phyloP scores from a whole-genome alignment of 2,888 invertebrate species.

The Sympetrum striolatum region DNA sequence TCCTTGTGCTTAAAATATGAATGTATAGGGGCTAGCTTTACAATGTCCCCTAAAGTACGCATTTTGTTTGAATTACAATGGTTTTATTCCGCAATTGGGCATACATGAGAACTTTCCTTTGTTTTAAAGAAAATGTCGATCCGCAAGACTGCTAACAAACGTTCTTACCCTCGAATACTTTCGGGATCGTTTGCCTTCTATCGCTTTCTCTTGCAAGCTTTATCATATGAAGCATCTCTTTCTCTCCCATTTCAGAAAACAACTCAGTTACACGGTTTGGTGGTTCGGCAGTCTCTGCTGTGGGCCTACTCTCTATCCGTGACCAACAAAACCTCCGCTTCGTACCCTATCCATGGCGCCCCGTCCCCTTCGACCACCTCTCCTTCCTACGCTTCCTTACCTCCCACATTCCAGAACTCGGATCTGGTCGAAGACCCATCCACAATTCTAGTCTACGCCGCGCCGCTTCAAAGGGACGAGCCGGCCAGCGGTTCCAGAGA shows the following conservation, averaged over 20 bases:
- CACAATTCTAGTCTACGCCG: slow-evolving; percentile 12
- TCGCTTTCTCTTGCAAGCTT: too few relatives aligned
- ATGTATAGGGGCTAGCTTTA: too few relatives aligned
- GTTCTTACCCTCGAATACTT: too few relatives aligned
- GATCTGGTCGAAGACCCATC: slow-evolving; percentile 1
- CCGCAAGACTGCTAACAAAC: too few relatives aligned
- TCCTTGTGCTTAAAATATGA: too few relatives aligned
- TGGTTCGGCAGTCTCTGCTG: slow-evolving; percentile 18
- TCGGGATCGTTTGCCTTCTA: too few relatives aligned
- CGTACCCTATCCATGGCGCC: neutral
- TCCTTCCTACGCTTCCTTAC: neutral
- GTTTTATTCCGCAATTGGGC: too few relatives aligned
- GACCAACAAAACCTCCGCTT: neutral
- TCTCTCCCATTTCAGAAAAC: neutral
- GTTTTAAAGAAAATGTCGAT: too few relatives aligned
- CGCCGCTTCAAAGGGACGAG: neutral
- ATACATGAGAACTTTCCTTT: too few relatives aligned
- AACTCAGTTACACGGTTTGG: slow-evolving; percentile 1
- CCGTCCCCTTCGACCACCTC: neutral
- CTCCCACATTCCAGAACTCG: neutral
- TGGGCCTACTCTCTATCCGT: slow-evolving; percentile 13
- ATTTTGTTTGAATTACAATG: too few relatives aligned
- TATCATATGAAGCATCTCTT: neutral
- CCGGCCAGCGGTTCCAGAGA: neutral
- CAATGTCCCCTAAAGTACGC: too few relatives aligned